Percentiles rank a stretch among this genome's conserved stretches.
Evolutionary conservation across 2,888 invertebrate species (phyloP).

Genomic region (Agelastica alni): DNA sequence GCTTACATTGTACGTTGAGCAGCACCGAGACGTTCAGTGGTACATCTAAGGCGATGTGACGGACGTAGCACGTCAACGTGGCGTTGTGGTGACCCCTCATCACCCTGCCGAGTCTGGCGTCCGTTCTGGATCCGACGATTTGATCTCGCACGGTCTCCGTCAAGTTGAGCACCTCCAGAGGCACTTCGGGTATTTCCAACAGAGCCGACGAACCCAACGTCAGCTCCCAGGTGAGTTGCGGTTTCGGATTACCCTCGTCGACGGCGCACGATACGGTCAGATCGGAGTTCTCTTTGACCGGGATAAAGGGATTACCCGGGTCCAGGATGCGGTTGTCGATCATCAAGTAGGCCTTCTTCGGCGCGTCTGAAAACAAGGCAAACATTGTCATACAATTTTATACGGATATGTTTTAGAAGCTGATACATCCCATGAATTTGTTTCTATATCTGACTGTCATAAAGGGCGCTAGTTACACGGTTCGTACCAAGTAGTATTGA

Average conservation of each 20-base stretch:
- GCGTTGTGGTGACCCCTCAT: slow-evolving; percentile 86
- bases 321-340: slow-evolving; percentile 85
- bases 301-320: slow-evolving; percentile 85
- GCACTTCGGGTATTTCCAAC: slow-evolving; percentile 63
- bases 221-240: slow-evolving; percentile 68
- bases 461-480: no score
- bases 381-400: no score
- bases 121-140: slow-evolving; percentile 61
- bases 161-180: slow-evolving; percentile 61
- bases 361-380: slow-evolving; percentile 73
- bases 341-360: slow-evolving; percentile 81
- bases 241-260: slow-evolving; percentile 77
- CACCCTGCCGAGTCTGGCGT: slow-evolving; percentile 72
- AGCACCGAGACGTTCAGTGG: slow-evolving; percentile 64
- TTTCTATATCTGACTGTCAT: no score
- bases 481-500: no score
- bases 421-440: no score
- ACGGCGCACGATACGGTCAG: slow-evolving; percentile 84
- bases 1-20: slow-evolving; percentile 72
- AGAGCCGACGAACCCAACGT: slow-evolving; percentile 64
- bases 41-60: slow-evolving; percentile 66
- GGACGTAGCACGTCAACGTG: slow-evolving; percentile 78
- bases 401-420: no score
- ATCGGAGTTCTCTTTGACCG: slow-evolving; percentile 83
- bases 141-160: slow-evolving; percentile 51